Evolutionary conservation across 2,113 vertebrate species (phyloP), one percentile per base, ranked within the genome.

Genomic region (Dipodomys stephensi): DNA sequence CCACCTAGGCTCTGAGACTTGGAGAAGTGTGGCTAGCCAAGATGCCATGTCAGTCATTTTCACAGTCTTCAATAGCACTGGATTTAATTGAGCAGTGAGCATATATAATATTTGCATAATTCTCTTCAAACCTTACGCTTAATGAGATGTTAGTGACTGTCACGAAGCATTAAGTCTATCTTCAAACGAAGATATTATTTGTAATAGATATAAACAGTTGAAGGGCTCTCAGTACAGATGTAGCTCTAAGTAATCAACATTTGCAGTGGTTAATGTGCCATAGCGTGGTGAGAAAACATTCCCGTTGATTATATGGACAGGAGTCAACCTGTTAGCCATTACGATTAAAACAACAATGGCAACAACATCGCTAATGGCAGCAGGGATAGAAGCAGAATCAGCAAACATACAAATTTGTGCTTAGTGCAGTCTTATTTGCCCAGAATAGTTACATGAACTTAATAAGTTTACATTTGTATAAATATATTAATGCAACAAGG

Each of bases 61-160:
- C 15, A 1, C 53, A 4, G 15, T 18, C 16, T 77, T 89, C 4
- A 72, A 10, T 30, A 64, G 64, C 32, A 20, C 53, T 76, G 19
- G 4, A 22, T 72, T 87, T 96, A 89, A 87, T 35, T 94, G 72
- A 91, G 6, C 64, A 81, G 35, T 71, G 8, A 86, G 27, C 53
- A 89, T 46, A 88, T 49, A 60, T 84, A 90, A 27, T 86, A 80
- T 88, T 88, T 94, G 80, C 8, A 39, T 83, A 80, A 76, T 30
- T 79, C 30, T 89, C 86, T 53, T n/a, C 79, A 49, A 91, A 62
- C 30, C 65, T 18, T 74, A 5, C 35, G 11, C 25, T 49, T 86
- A 69, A 32, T 60, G 57, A 94, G 60, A 81, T 35, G 20, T 10
- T 90, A 90, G 53, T 87, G 77, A 94, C 4, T 79, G 25, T 87